Evolutionary conservation across 2,113 vertebrate species (phyloP).

Genomic region (Hiodon tergisus): DNA sequence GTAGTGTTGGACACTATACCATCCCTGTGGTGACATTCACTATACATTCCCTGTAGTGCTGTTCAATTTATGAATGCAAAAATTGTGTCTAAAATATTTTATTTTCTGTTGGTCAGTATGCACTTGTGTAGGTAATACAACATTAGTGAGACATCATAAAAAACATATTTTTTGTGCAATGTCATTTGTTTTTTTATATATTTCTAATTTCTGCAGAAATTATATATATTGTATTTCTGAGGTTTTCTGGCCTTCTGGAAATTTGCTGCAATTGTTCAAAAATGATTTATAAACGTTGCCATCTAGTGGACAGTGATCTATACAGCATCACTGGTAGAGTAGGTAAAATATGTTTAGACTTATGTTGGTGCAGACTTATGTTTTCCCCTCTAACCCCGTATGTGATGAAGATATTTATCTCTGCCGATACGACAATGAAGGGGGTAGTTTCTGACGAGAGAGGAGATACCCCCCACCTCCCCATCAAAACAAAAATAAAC

Average conservation of each 20-base stretch:
- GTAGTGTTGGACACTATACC: no score
- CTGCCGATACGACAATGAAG: neutral
- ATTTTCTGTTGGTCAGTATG: neutral
- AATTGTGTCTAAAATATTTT: no score
- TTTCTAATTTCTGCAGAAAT: neutral
- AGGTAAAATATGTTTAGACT: neutral
- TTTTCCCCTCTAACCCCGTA: neutral
- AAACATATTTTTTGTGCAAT: neutral
- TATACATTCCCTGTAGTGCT: no score
- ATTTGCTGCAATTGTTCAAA: neutral
- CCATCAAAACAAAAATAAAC: neutral
- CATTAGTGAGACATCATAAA: neutral
- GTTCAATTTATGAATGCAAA: no score
- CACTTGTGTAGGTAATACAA: neutral
- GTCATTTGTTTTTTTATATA: neutral
- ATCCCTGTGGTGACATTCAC: no score
- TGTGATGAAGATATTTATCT: neutral
- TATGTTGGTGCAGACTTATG: neutral
- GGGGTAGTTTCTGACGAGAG: no score
- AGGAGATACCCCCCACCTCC: neutral
- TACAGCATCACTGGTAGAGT: constrained; percentile 28
- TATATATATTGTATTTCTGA: neutral
- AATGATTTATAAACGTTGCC: constrained; percentile 47
- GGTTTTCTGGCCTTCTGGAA: neutral
- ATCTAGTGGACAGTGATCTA: constrained; percentile 45